Evolutionary conservation across 2,888 invertebrate species (phyloP), one percentile per base, ranked within the genome.

Genomic region (Atrina japonica): DNA sequence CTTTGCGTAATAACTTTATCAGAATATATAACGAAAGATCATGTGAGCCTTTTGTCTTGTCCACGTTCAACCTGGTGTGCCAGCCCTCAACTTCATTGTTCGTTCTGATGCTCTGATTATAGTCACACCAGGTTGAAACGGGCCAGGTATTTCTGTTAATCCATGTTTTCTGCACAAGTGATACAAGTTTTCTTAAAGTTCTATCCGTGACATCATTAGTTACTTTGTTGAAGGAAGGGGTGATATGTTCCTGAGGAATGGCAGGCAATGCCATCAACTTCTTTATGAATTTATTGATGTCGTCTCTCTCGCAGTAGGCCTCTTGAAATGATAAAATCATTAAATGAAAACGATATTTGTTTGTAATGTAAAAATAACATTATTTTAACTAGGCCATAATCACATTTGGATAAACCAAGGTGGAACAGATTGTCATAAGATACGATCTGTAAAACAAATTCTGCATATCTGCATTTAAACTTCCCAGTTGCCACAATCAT

Each of bases 11-110:
- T 14, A 64, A 25, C 16, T 40, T 16, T 7, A 52, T 9, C 21
- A 53, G 27, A 9, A 23, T 41, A 16, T 64, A 64, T 3, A 64
- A 25, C 3, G 50, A 35, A 21, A 23, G 35, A 43, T 60, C 47
- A 25, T 41, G 3, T 11, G 21, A 25, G 3, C 64, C 64, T 2
- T 45, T 9, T 52, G 50, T 25, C n/a, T 23, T 52, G 52, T 64
- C 29, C 21, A 29, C 14, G 53, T 64, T 64, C 21, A 64, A 40
- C 11, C 64, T 35, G 18, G 16, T 35, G 52, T 64, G 64, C 64
- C 53, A 64, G 2, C 64, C 64, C 41, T 49, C 30, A 18, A 53
- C 49, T n/a, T 61, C 35, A 1, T 61, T 61, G 35, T 61, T 49
- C 0, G 53, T 63, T n/a, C 52, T 18, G 23, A 30, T 23, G 11